A percentile compares a stretch with the other conserved stretches of the same genome.
Evolutionary conservation across 2,888 invertebrate species (phyloP).

Genomic region (Alloplasta piceator): DNA sequence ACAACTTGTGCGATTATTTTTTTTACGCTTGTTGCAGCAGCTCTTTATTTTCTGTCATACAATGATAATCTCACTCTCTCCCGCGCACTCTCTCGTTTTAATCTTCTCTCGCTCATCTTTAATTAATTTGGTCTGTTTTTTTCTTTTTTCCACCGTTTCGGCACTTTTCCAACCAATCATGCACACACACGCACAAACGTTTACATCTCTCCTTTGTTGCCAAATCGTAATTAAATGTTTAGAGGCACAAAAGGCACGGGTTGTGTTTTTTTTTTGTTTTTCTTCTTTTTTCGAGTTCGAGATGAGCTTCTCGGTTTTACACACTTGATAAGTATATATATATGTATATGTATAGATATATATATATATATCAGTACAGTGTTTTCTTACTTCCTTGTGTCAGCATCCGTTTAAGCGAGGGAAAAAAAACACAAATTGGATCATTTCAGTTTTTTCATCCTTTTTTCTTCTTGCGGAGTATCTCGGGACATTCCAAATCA

Average conservation of each 20-base stretch:
- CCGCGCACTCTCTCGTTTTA: constrained; percentile 21
- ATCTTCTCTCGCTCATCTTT: constrained; percentile 1
- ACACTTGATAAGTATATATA: constrained; percentile 1
- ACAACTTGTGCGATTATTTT: constrained; percentile 8
- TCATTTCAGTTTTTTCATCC: no score
- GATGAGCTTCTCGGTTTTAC: constrained; percentile 51
- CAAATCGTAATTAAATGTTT: constrained; percentile 66
- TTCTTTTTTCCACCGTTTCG: constrained; percentile 25
- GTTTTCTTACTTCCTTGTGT: neutral
- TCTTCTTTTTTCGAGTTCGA: constrained; percentile 49
- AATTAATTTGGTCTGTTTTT: constrained; percentile 61
- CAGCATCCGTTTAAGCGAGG: no score
- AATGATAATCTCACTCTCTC: constrained; percentile 55
- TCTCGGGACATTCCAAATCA: no score
- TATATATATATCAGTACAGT: neutral
- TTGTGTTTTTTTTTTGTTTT: constrained; percentile 29
- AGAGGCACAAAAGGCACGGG: constrained; percentile 66
- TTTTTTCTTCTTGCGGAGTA: no score
- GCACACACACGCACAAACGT: constrained; percentile 35
- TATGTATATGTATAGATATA: neutral
- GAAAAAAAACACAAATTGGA: no score
- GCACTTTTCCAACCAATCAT: constrained; percentile 4
- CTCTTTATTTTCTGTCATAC: constrained; percentile 59
- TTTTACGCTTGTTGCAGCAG: constrained; percentile 57
- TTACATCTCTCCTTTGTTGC: constrained; percentile 63